These are phyloP conservation scores for Cliona cf. orientalis DNA, from an alignment of 37 sponge, comb jelly and placozoan genomes.

Conservation along the genomic window DNA sequence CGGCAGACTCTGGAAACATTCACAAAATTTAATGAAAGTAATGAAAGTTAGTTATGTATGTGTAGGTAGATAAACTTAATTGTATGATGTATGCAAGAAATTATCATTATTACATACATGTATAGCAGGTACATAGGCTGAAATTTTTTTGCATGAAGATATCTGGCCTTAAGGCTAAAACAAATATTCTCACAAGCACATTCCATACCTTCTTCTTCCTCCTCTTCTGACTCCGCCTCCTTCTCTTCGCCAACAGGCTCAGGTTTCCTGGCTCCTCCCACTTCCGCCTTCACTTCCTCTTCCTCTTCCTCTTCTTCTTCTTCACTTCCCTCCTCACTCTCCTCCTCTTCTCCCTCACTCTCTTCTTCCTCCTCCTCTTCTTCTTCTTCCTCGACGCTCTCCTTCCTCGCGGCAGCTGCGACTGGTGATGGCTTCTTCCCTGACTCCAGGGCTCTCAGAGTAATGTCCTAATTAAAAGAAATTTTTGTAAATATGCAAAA, in stretches of 20 bases:
- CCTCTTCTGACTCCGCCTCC: not conserved
- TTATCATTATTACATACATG: too few relatives aligned
- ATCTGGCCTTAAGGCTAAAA: too few relatives aligned
- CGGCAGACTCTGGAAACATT: not conserved
- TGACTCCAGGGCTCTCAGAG: constrained; percentile 59
- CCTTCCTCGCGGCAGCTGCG: constrained; percentile 27
- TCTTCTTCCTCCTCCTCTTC: constrained; percentile 47
- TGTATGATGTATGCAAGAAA: too few relatives aligned
- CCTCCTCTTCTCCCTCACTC: constrained; percentile 32
- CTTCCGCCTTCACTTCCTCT: constrained; percentile 45
- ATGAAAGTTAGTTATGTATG: too few relatives aligned
- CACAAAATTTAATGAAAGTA: too few relatives aligned
- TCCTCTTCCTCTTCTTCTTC: constrained; percentile 32
- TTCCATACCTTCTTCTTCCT: constrained; percentile 11
- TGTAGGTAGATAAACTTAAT: too few relatives aligned
- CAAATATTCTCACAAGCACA: too few relatives aligned
- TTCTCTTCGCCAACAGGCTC: not conserved
- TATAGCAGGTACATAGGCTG: too few relatives aligned
- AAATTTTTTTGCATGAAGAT: too few relatives aligned
- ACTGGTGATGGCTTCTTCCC: constrained; percentile 1
- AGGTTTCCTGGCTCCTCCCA: constrained; percentile 3
- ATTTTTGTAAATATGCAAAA: not conserved
- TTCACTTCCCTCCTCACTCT: constrained; percentile 23
- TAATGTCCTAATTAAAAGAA: constrained; percentile 74
- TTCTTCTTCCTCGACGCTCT: constrained; percentile 50